Percentiles rank a stretch among this genome's conserved stretches.
phyloP scores from a whole-genome alignment of 2,797 vertebrate genomes.

The Toxotes lorentzi region DNA sequence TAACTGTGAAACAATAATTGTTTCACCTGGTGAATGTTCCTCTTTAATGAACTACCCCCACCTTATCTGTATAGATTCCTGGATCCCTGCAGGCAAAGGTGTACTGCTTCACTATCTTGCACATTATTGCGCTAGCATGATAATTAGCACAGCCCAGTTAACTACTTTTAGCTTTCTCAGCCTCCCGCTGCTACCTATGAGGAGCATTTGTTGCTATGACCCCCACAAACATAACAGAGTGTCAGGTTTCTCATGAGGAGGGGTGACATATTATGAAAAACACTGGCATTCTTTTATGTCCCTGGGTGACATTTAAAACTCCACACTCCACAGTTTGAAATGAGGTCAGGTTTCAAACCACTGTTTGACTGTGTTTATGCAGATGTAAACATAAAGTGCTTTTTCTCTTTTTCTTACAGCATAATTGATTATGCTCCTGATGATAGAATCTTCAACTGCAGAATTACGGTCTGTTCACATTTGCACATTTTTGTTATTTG shows the following conservation, averaged over 20 bases:
- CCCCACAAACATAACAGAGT: constrained; percentile 56
- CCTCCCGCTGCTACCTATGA: constrained; percentile 33
- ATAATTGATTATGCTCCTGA: constrained; percentile 2
- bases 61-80: neutral
- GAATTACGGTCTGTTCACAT: neutral
- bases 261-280: constrained; percentile 51
- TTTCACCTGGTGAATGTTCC: neutral
- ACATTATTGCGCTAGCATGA: constrained; percentile 45
- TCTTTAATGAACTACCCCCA: neutral
- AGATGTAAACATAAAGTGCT: constrained; percentile 8
- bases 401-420: neutral
- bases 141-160: constrained; percentile 65
- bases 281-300: constrained; percentile 31
- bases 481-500: constrained; percentile 13
- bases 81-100: constrained; percentile 38
- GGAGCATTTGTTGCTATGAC: constrained; percentile 69
- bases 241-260: constrained; percentile 59
- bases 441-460: neutral
- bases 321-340: neutral
- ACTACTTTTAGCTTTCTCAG: constrained; percentile 45
- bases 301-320: constrained; percentile 43
- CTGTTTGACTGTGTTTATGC: constrained; percentile 22
- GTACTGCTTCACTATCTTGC: constrained; percentile 46
- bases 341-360: constrained; percentile 46
- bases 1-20: neutral